These are phyloP conservation scores for Drosophila santomea DNA, from an alignment of 1,140 invertebrate genomes.

Conservation along the genomic window DNA sequence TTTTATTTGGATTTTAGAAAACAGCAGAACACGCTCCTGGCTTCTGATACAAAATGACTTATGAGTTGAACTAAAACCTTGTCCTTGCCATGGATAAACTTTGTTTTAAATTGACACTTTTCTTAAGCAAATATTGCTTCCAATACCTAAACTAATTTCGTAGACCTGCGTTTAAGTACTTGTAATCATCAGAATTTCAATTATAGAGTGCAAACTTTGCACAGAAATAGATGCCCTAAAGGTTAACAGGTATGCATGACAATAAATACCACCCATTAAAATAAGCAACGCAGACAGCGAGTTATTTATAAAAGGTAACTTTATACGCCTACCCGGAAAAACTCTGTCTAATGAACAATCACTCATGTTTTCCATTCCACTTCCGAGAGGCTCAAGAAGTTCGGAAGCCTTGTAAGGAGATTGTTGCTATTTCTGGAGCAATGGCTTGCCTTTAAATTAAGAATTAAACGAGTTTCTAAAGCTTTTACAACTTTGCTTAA, in stretches of 20 bases:
- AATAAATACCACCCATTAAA: not conserved
- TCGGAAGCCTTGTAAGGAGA: constrained; percentile 10
- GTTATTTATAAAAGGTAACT: constrained; percentile 37
- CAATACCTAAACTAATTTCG: too few species aligned
- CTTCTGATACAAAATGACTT: too few species aligned
- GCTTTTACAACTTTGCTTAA: not conserved
- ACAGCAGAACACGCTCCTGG: too few species aligned
- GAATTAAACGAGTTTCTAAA: constrained; percentile 2
- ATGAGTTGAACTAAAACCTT: too few species aligned
- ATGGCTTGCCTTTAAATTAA: not conserved
- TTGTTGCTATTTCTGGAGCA: constrained; percentile 10
- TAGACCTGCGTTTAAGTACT: not conserved
- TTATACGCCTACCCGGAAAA: constrained; percentile 5
- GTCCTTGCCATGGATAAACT: too few species aligned
- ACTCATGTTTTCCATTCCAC: constrained; percentile 11
- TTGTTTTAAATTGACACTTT: too few species aligned
- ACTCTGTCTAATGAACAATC: constrained; percentile 28
- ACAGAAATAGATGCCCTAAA: not conserved
- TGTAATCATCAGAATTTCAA: not conserved
- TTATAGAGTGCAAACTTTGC: not conserved
- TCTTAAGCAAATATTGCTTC: too few species aligned
- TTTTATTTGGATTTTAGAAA: not conserved
- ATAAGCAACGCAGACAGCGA: not conserved
- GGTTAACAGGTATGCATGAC: not conserved
- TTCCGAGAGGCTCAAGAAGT: constrained; percentile 5